These are phyloP conservation scores for Cylloceria caligata DNA, from an alignment of 2,888 invertebrate genomes.

Conservation along the genomic window DNA sequence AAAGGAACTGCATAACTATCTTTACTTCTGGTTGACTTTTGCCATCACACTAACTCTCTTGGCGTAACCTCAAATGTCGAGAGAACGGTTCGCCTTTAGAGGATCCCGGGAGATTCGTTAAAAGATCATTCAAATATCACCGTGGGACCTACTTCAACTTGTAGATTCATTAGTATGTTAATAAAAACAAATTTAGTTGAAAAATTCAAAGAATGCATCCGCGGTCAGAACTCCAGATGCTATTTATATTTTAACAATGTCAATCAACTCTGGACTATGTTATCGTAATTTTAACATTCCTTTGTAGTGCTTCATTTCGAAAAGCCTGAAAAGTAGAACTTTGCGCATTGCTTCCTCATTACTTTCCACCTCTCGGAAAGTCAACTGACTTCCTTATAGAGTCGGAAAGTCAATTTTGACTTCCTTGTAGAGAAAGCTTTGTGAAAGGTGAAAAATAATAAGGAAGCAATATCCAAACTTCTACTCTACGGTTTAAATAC, in stretches of 20 bases:
- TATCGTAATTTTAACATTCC: not conserved
- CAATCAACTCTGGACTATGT: not conserved
- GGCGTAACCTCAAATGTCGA: slow-evolving; percentile 67
- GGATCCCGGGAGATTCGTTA: slow-evolving; percentile 63
- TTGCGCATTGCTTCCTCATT: no score
- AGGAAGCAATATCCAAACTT: no score
- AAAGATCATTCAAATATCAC: slow-evolving; percentile 69
- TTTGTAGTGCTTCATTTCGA: not conserved
- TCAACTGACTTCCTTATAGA: no score
- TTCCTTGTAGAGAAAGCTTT: no score
- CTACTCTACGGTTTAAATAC: no score
- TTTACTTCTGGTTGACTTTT: slow-evolving; percentile 61
- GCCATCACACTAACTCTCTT: slow-evolving; percentile 17
- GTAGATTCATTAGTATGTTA: slow-evolving; percentile 28
- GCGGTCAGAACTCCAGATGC: not conserved
- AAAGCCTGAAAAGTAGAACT: not conserved
- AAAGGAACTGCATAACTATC: slow-evolving; percentile 50
- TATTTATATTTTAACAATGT: not conserved
- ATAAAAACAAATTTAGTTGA: not conserved
- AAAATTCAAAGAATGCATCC: not conserved
- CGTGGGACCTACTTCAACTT: slow-evolving; percentile 13
- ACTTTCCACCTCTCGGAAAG: no score
- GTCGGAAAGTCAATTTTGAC: no score
- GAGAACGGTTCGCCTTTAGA: slow-evolving; percentile 69
- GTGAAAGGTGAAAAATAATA: no score